Percentiles rank a stretch among this genome's conserved stretches.
phyloP scores from a whole-genome alignment of 1,140 invertebrate species.

The Solen grandis region DNA sequence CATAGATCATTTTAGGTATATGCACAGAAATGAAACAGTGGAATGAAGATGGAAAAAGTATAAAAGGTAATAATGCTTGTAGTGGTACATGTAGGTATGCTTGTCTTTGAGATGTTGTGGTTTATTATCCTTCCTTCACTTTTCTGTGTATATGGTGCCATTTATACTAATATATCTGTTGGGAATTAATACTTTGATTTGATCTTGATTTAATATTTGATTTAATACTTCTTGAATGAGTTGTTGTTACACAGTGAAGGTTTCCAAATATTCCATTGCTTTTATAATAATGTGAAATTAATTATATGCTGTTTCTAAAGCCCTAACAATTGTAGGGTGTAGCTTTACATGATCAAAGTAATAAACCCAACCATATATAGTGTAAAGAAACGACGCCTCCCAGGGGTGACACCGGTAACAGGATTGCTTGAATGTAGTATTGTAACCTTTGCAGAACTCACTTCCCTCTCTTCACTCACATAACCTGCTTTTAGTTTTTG shows the following conservation, averaged over 20 bases:
- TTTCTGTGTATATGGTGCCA: slow-evolving; percentile 24
- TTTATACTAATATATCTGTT: too few species aligned
- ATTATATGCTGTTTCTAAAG: slow-evolving; percentile 21
- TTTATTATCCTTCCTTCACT: slow-evolving; percentile 28
- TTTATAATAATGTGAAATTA: slow-evolving; percentile 29
- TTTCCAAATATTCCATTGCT: slow-evolving; percentile 30
- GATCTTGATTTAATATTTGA: too few species aligned
- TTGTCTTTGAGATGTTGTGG: too few species aligned
- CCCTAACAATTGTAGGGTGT: slow-evolving; percentile 16
- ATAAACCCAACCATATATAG: slow-evolving; percentile 30
- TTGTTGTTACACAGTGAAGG: slow-evolving; percentile 26
- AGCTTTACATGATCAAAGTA: slow-evolving; percentile 27
- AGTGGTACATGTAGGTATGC: too few species aligned
- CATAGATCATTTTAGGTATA: too few species aligned
- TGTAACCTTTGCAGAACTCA: slow-evolving; percentile 27
- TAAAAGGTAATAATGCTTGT: too few species aligned
- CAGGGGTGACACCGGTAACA: slow-evolving; percentile 27
- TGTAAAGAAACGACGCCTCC: slow-evolving; percentile 28
- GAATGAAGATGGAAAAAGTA: too few species aligned
- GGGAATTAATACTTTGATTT: too few species aligned
- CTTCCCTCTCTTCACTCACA: slow-evolving; percentile 26
- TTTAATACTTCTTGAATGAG: slow-evolving; percentile 29
- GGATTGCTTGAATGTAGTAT: slow-evolving; percentile 29
- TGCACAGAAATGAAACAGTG: too few species aligned
- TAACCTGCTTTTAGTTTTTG: slow-evolving; percentile 27